A percentile compares a stretch with the other conserved stretches of the same genome.
These are phyloP conservation scores for Zaprionus kolodkinae DNA, from an alignment of 1,140 invertebrate species.

Conservation along the genomic window DNA sequence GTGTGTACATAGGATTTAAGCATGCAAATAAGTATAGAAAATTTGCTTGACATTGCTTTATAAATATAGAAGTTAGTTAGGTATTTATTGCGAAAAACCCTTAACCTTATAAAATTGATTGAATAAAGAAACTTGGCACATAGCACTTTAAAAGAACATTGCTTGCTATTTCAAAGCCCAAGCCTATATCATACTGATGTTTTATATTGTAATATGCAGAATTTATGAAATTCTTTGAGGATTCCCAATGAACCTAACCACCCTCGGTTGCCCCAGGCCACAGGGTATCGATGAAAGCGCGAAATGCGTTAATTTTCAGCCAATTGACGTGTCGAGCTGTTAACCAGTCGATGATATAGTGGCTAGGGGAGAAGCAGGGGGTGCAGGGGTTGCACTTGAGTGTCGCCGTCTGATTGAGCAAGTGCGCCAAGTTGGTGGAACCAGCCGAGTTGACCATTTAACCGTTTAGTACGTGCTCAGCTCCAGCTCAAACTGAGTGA, in stretches of 20 bases:
- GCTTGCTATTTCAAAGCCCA: too few relatives aligned
- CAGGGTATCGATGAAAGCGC: conserved; percentile 62
- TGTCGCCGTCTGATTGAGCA: conserved; percentile 44
- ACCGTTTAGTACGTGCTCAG: conserved; percentile 53
- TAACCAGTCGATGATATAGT: conserved; percentile 30
- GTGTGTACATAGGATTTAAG: too few relatives aligned
- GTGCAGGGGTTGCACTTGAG: not conserved
- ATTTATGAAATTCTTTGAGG: too few relatives aligned
- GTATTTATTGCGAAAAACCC: not conserved
- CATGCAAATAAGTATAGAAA: too few relatives aligned
- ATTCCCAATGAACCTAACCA: too few relatives aligned
- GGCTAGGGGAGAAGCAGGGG: not conserved
- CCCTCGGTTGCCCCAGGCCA: too few relatives aligned
- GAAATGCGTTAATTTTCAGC: conserved; percentile 78
- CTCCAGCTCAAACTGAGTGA: not conserved
- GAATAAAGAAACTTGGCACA: not conserved
- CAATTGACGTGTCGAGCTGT: conserved; percentile 67
- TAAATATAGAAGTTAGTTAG: too few relatives aligned
- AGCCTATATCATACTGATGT: too few relatives aligned
- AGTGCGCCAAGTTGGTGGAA: conserved; percentile 44
- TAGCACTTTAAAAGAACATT: too few relatives aligned
- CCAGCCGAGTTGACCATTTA: conserved; percentile 25
- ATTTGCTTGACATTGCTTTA: too few relatives aligned
- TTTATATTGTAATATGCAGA: too few relatives aligned
- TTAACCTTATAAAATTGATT: not conserved